A percentile compares a stretch with the other conserved stretches of the same genome.
Conservation (phyloP, 2,113 vertebrate species). For the Atrichornis clamosus region DNA sequence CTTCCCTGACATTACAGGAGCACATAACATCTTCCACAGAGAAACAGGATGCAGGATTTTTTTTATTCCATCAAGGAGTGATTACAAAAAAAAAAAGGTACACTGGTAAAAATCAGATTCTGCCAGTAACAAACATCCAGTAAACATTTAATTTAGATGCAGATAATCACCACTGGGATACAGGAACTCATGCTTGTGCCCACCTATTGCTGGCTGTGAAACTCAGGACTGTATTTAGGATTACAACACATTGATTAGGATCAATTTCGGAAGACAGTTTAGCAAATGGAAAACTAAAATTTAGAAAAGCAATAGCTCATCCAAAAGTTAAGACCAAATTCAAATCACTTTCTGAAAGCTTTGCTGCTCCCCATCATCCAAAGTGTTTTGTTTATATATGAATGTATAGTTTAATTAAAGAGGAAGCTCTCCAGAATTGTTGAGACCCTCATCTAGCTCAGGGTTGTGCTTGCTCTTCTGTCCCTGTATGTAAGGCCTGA, state of each 20-base stretch:
- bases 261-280: not conserved
- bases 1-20: not conserved
- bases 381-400: not conserved
- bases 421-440: not conserved
- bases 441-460: not conserved
- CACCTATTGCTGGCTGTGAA: not conserved
- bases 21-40: not conserved
- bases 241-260: not conserved
- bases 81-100: constrained; percentile 34
- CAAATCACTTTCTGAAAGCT: not conserved
- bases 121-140: constrained; percentile 48
- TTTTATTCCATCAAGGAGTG: constrained; percentile 66
- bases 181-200: constrained; percentile 20
- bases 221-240: not conserved
- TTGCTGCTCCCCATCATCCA: not conserved
- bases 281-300: constrained; percentile 3
- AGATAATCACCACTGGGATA: constrained; percentile 42
- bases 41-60: not conserved
- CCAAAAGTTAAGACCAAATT: not conserved
- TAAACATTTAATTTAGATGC: constrained; percentile 58
- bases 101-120: constrained; percentile 38
- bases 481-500: not conserved
- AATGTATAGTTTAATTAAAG: not conserved
- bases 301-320: not conserved
- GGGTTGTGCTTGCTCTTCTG: not conserved